These are phyloP conservation scores for Synergus umbraculus DNA, from an alignment of 2,888 invertebrate species.

Conservation along the genomic window DNA sequence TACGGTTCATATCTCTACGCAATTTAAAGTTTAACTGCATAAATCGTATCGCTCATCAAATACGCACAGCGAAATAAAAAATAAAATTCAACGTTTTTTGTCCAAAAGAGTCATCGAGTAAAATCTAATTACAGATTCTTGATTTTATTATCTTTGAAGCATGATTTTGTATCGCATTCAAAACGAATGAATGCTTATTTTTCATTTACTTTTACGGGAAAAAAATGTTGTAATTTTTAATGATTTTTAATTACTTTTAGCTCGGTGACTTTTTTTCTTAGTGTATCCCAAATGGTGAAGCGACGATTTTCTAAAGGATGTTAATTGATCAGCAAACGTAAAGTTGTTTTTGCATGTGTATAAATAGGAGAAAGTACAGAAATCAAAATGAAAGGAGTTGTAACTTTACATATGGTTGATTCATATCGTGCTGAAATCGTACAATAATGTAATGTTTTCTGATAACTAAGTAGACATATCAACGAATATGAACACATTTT, in stretches of 20 bases:
- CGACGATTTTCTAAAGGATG: constrained; percentile 22
- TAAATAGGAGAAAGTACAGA: constrained; percentile 14
- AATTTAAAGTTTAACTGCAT: constrained; percentile 66
- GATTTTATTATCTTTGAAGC: not conserved
- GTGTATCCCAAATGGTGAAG: constrained; percentile 8
- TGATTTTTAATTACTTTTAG: not conserved
- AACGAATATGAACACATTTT: constrained; percentile 67
- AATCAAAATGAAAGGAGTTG: constrained; percentile 28
- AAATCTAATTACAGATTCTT: not conserved
- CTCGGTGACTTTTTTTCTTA: too few species aligned
- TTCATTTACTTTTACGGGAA: not conserved
- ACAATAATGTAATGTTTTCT: constrained; percentile 67
- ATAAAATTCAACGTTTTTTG: not conserved
- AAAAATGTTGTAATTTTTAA: not conserved
- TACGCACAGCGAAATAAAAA: constrained; percentile 12
- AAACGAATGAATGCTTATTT: not conserved
- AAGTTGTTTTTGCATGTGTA: constrained; percentile 32
- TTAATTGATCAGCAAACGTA: constrained; percentile 20
- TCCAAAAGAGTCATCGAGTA: not conserved
- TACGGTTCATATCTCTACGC: constrained; percentile 72
- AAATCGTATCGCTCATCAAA: constrained; percentile 53
- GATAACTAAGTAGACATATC: constrained; percentile 71
- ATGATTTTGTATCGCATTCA: not conserved
- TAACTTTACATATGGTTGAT: constrained; percentile 35
- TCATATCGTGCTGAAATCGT: constrained; percentile 57